These are phyloP conservation scores for Podiceps cristatus DNA, from an alignment of 2,113 vertebrate species.

Conservation along the genomic window DNA sequence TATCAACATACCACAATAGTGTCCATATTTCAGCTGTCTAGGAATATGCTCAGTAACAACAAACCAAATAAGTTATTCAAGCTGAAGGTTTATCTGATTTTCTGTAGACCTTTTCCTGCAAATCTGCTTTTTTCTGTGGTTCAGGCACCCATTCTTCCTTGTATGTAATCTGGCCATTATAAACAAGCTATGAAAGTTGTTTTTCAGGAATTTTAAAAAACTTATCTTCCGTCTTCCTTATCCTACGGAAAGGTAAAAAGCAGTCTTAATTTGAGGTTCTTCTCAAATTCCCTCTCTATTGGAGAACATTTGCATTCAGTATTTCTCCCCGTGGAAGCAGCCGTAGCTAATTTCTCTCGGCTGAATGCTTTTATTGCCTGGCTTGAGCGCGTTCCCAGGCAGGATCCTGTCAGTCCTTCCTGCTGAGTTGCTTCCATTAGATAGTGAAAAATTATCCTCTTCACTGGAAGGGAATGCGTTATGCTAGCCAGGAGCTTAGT, in stretches of 20 bases:
- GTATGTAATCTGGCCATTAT: neutral
- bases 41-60: neutral
- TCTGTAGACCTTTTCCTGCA: neutral
- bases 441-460: neutral
- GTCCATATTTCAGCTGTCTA: neutral
- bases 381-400: neutral
- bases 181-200: neutral
- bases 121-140: neutral
- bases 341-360: constrained; percentile 17
- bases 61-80: neutral
- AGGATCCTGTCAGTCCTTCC: constrained; percentile 28
- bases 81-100: neutral
- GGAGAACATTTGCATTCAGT: constrained; percentile 15
- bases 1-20: neutral
- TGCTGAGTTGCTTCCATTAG: constrained; percentile 41
- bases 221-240: neutral
- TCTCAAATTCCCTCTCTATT: neutral
- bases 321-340: neutral
- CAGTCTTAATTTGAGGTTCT: neutral
- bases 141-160: neutral
- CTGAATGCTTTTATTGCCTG: constrained; percentile 54
- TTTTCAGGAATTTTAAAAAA: neutral
- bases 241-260: neutral
- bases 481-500: neutral
- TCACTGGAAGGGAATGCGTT: neutral